These are phyloP conservation scores for Brachionus koreanus DNA, from an alignment of 1,140 invertebrate species.

Conservation along the genomic window DNA sequence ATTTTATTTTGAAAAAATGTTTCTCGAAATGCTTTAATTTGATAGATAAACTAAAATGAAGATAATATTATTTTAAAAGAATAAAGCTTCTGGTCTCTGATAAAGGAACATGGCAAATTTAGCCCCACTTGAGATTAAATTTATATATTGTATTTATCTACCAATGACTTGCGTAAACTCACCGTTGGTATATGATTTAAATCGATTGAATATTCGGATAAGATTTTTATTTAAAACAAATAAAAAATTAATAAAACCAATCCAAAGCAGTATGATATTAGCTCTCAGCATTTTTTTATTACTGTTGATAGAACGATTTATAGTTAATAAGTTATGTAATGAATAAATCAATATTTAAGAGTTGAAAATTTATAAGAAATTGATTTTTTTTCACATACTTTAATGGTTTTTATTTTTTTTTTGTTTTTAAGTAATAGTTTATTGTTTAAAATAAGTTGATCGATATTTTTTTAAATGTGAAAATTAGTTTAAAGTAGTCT, in stretches of 20 bases:
- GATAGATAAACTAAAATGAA: not conserved
- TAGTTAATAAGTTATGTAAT: not conserved
- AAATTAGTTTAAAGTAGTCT: too few species aligned
- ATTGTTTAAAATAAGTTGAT: not conserved
- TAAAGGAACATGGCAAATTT: not conserved
- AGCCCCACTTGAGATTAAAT: not conserved
- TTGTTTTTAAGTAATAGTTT: not conserved
- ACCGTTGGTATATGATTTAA: not conserved
- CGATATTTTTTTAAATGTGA: not conserved
- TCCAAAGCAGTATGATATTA: not conserved
- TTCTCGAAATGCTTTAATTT: too few species aligned
- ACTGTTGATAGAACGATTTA: not conserved
- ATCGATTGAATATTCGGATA: not conserved
- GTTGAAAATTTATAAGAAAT: not conserved
- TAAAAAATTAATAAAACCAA: not conserved
- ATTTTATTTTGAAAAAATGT: not conserved
- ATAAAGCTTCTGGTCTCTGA: too few species aligned
- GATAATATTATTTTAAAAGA: not conserved
- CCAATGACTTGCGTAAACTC: not conserved
- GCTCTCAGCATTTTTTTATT: not conserved
- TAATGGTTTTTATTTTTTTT: not conserved
- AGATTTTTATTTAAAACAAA: not conserved
- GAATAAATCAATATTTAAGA: not conserved
- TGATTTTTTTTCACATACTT: not conserved
- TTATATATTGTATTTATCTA: not conserved